Evolutionary conservation across 2,797 vertebrate genomes (phyloP), one percentile per base, ranked within the genome.

Genomic region (Tragelaphus eurycerus): DNA sequence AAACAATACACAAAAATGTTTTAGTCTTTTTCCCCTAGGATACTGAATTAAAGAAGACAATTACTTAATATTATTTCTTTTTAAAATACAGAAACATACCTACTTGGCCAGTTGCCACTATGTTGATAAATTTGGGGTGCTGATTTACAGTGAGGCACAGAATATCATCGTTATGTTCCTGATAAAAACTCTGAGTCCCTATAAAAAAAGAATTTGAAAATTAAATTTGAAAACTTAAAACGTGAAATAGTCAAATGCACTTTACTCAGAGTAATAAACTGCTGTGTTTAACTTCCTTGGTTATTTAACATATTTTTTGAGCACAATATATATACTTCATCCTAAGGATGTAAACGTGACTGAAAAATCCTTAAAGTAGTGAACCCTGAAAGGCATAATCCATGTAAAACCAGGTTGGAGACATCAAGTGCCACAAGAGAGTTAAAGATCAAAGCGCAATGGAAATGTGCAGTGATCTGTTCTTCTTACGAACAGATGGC

Each of bases 81-180:
- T 98, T 97, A 98, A 98, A 98, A 98, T 98, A 98, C 96, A 99
- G 99, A 99, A 99, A 99, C 99, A 99, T 99, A 99, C 99, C 99
- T 99, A 99, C 99, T 99, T 99, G 99, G 99, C 99, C 99, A 99
- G 99, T 99, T 99, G 99, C 99, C 99, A 99, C 99, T 98, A 99
- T 99, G 98, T 99, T 99, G 99, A 99, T 99, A 99, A 99, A 99
- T 98, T 99, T 99, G 96, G 99, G 99, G 97, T 99, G 99, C 98
- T 99, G 99, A 99, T 99, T 99, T 98, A 99, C 99, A 98, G 99
- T 99, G 99, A 99, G 99, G 99, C 99, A 99, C 99, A 99, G 99
- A 99, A 99, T 99, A 98, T 99, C 99, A 95, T 99, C 99, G 87
- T 99, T 99, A 98, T 99, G 99, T 99, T 99, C 99, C 97, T 99